Base-by-base conservation (phyloP, 2,888 invertebrate genomes). In the Kuschelorhynchus macadamiae region DNA sequence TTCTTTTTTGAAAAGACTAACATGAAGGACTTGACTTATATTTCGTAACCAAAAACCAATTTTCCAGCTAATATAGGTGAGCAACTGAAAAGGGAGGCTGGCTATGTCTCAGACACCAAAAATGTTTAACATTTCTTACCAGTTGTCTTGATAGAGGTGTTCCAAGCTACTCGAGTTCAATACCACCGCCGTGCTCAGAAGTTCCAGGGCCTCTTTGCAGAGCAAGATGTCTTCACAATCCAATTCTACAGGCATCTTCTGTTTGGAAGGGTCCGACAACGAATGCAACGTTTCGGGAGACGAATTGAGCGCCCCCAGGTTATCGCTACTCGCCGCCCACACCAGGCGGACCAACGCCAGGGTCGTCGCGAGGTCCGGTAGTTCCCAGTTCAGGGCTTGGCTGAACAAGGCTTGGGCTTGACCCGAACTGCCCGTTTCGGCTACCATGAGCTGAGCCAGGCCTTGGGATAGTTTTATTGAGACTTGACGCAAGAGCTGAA, bases 151-250 rank as follows among this genome's bases (percentile, higher is more conserved):
- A 71, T 94, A 90, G 20, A 97, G 85, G 21, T 89, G 88, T 76
- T 96, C 95, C 71, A 97, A 85, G 59, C 93, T 92, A 59, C 90
- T 90, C n/a, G 95, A 94, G 82, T 95, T 96, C 50, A 98, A 85
- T 49, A 96, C 93, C 81, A 97, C 89, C 73, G 94, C 92, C 73
- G 97, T 90, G 52, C 96, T 95, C 70, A 98, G 86, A 70, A 96
- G 92, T 85, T 98, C 97, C 81, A 98, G 86, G 49, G 96, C 95
- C 85, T 97, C 97, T 76, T 95, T 93, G 78, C 95, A 95, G 79
- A 83, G 66, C 33, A 81, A 65, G 17, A 83, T 73, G 63, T 84
- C 83, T 62, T 83, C 82, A 55, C 76, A 76, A 70, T 82, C 81
- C 52, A 83, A 71, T 65, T 82, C 82, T 9, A 81, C 65, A 2